Conservation (phyloP, 2,113 vertebrate species). For the Rhombomys opimus region DNA sequence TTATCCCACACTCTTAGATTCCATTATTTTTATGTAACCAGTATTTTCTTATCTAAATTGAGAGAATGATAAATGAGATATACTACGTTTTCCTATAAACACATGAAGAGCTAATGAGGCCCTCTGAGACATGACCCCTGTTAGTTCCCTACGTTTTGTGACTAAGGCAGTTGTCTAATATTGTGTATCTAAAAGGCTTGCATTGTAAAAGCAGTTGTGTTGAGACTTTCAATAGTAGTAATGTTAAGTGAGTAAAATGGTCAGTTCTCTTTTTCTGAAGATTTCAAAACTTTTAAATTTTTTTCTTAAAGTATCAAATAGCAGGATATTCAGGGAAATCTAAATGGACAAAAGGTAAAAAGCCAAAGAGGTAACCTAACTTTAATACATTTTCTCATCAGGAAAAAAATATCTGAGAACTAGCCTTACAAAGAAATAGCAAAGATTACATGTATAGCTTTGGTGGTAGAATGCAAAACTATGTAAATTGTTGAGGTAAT, state of each 20-base stretch:
- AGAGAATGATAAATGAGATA: not conserved
- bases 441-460: not conserved
- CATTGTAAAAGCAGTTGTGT: not conserved
- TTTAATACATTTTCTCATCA: not conserved
- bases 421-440: not conserved
- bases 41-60: slow-evolving; percentile 24
- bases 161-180: not conserved
- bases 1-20: not conserved
- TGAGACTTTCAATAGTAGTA: slow-evolving; percentile 10
- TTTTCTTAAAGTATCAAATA: not conserved
- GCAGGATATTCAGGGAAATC: not conserved
- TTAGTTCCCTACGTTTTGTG: not conserved
- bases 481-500: not conserved
- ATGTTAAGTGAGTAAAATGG: not conserved
- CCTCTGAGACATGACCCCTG: not conserved
- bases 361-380: not conserved
- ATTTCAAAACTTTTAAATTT: slow-evolving; percentile 6
- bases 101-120: not conserved
- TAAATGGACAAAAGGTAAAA: not conserved
- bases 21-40: not conserved
- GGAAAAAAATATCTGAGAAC: not conserved
- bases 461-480: not conserved
- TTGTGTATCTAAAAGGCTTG: not conserved
- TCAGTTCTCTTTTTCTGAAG: not conserved
- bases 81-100: slow-evolving; percentile 37